These are phyloP conservation scores for Phrixothrix hirtus DNA, from an alignment of 2,888 invertebrate species.

Conservation along the genomic window DNA sequence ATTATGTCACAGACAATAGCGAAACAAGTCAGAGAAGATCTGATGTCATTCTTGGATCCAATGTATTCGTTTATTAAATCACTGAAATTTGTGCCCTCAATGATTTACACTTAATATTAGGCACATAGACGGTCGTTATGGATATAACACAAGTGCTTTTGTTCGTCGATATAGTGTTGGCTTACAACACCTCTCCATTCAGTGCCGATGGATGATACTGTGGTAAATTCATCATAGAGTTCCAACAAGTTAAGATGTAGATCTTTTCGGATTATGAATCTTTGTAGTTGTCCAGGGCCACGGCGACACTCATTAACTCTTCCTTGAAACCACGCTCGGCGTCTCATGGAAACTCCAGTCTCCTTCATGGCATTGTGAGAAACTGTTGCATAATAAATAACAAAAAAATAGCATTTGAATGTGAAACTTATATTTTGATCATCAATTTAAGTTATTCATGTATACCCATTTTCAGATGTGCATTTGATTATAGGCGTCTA, in stretches of 20 bases:
- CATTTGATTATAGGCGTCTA: too few relatives aligned
- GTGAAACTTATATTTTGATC: too few relatives aligned
- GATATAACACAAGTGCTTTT: too few relatives aligned
- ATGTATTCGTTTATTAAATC: background rate
- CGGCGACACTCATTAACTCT: background rate
- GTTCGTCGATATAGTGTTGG: too few relatives aligned
- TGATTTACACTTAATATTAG: background rate
- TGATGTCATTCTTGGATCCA: too few relatives aligned
- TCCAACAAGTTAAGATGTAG: background rate
- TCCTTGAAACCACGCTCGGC: background rate
- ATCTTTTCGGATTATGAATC: background rate
- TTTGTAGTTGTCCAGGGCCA: background rate
- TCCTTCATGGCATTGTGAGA: background rate
- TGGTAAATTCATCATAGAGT: background rate
- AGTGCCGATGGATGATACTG: too few relatives aligned
- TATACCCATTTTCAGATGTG: too few relatives aligned
- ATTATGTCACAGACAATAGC: background rate
- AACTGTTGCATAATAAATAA: background rate
- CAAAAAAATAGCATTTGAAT: background rate
- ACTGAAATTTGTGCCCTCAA: background rate
- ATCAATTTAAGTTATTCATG: too few relatives aligned
- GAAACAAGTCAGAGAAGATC: too few relatives aligned
- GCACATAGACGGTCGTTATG: too few relatives aligned
- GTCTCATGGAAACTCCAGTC: background rate
- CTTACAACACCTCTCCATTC: too few relatives aligned